A percentile compares a stretch with the other conserved stretches of the same genome.
Conservation (phyloP, 2,888 invertebrate genomes). For the Platycnemis pennipes region DNA sequence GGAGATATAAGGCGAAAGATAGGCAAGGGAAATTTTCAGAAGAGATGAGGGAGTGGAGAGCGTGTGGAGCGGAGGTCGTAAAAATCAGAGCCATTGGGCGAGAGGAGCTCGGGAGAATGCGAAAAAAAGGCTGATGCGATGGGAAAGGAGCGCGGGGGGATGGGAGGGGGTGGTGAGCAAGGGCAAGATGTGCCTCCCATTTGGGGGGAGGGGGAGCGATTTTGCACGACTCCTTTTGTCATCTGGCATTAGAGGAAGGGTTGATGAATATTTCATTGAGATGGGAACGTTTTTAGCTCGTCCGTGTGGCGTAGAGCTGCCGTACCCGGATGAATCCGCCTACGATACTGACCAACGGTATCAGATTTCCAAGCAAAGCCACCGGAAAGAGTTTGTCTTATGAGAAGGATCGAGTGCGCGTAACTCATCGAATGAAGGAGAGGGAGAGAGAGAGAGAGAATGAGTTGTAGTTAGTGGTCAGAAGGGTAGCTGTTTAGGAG, state of each 20-base stretch:
- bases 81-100: slow-evolving; percentile 10
- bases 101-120: neutral
- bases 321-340: neutral
- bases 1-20: neutral
- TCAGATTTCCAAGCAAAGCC: too few relatives aligned
- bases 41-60: neutral
- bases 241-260: neutral
- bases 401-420: too few relatives aligned
- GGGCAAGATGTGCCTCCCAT: neutral
- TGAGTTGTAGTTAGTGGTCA: too few relatives aligned
- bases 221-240: neutral
- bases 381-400: too few relatives aligned
- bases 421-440: too few relatives aligned
- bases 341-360: too few relatives aligned
- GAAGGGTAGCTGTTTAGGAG: too few relatives aligned
- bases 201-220: neutral
- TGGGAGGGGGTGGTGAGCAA: neutral
- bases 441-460: too few relatives aligned
- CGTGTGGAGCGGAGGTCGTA: neutral
- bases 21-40: slow-evolving; percentile 11
- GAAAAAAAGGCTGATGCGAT: neutral
- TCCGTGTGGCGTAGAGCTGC: neutral
- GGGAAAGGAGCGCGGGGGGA: neutral
- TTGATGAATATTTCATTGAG: slow-evolving; percentile 3
- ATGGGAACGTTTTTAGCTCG: neutral